Evolutionary conservation across 1,140 invertebrate genomes (phyloP), one percentile per base, ranked within the genome.

Genomic region (Camponotus pennsylvanicus): DNA sequence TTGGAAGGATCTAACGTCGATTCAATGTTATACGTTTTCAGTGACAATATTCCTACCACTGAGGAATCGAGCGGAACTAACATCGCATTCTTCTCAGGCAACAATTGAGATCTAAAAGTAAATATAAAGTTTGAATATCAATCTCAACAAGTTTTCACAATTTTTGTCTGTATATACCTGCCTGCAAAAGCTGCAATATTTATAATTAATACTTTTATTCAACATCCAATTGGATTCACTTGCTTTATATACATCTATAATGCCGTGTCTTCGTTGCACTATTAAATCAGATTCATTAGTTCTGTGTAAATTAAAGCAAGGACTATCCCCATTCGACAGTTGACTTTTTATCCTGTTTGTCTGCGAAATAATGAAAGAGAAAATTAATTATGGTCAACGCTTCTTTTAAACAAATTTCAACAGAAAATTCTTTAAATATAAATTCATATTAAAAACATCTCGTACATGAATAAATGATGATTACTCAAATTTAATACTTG

Each of bases 211-310:
- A 21, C 95, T 94, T 76, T 95, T 94, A 86, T 96, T 93, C 77
- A 96, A 94, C 55, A 95, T 94, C 92, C 97, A 97, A 87, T 95
- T 96, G 40, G 95, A 95, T 86, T 96, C 96, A 87, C 96, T 95
- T 59, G 96, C 94, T 49, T 96, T 94, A 96, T 97, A 97, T 80
- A 97, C 94, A 94, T 97, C 97, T 21, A 97, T 94, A 76, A 94
- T 94, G 71, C 97, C 97, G 78, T 95, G 96, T 94, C 97, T 97
- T 93, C 97, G 96, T 94, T 97, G 97, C 34, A 97, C 96, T 76
- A 96, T 91, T 73, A 97, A 96, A 89, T 96, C 93, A 86, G 96
- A 95, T 70, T 96, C 94, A 52, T 94, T 93, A 4, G 96, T 95
- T 88, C 95, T 95, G 76, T 96, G 95, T 79, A 97, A 92, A 66